Evolutionary conservation across 2,113 vertebrate species (phyloP).

Genomic region (Heterotilapia buettikoferi): DNA sequence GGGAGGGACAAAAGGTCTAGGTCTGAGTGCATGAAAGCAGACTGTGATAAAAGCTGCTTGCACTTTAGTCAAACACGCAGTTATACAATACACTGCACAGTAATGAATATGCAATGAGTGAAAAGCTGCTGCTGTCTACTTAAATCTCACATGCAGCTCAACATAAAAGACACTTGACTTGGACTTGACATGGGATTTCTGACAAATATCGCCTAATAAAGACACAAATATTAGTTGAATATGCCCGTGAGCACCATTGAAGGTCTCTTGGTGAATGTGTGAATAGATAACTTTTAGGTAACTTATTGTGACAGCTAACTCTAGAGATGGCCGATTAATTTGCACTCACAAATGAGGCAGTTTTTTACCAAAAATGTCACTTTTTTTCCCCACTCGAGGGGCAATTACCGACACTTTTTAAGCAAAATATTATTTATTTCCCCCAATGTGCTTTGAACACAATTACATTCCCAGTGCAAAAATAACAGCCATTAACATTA

Average conservation of each 20-base stretch:
- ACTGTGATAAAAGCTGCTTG: neutral
- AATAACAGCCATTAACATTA: neutral
- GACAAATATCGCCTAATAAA: neutral
- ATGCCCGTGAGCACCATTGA: neutral
- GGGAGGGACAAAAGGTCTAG: neutral
- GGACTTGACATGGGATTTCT: neutral
- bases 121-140: neutral
- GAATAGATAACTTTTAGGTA: neutral
- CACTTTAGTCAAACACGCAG: neutral
- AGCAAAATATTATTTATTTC: neutral
- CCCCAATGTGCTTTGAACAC: neutral
- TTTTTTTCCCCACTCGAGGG: neutral
- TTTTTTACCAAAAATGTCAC: neutral
- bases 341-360: neutral
- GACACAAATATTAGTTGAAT: neutral
- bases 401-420: neutral
- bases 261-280: neutral
- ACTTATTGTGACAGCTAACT: neutral
- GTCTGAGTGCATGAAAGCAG: neutral
- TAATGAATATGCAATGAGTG: neutral
- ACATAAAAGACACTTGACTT: neutral
- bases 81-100: neutral
- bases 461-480: neutral
- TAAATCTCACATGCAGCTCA: neutral
- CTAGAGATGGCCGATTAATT: neutral